Evolutionary conservation across 2,888 invertebrate species (phyloP), one percentile per base, ranked within the genome.

Genomic region (Sesia apiformis): DNA sequence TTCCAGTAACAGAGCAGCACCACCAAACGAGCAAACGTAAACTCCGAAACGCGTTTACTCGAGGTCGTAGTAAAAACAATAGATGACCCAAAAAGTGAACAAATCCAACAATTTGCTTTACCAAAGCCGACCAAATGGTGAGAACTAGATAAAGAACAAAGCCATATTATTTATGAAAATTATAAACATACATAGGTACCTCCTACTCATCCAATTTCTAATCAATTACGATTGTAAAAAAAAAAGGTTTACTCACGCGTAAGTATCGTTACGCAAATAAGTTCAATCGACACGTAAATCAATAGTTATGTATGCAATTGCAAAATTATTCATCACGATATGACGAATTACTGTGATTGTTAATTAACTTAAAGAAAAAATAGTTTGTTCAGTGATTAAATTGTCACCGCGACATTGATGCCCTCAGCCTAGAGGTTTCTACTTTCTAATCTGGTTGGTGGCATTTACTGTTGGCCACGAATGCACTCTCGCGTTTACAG

Each of bases 391-490:
- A 57, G 62, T 63, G 56, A 59, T 57, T 4, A 60, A 69, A 63
- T 65, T 70, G 67, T 70, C 66, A 63, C 64, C 59, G 62, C 61
- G 59, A 67, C 60, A 67, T 68, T 68, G 63, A 63, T 69, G 72
- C 74, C 76, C 74, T 76, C 65, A 63, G 69, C 62, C 66, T 63
- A 62, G 63, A 62, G 65, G 69, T 81, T 81, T 83, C 81, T 74
- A 81, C 86, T 86, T 87, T 86, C 86, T 85, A 86, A 81, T 81
- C 76, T 78, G 69, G 70, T 69, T 65, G 62, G 65, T 65, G 71
- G 74, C 69, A 77, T 81, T 78, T 76, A 74, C 75, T 74, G 64
- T 74, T 72, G 76, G 70, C 72, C 75, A 74, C 74, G 75, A 81
- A 72, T 72, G 72, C 76, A 67, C 76, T 84, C 80, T 81, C 79